Evolutionary conservation across 2,113 vertebrate species (phyloP).

Genomic region (Alces alces): DNA sequence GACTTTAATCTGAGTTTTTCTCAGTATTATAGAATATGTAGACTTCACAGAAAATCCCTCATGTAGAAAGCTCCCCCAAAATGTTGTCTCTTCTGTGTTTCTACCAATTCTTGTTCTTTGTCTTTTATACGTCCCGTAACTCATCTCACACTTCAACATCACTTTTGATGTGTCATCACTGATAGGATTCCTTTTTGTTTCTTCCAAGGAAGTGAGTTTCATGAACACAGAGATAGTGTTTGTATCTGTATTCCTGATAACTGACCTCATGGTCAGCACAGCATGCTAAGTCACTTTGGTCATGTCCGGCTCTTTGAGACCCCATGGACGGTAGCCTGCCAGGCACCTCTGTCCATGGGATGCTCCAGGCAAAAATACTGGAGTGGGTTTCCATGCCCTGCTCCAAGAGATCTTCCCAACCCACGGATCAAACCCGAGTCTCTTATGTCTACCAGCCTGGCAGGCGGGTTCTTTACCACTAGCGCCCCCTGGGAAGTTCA

Average conservation of each 20-base stretch:
- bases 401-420: background rate
- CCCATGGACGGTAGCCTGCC: fast-evolving
- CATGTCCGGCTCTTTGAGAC: background rate
- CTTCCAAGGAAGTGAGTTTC: background rate
- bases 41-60: background rate
- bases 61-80: background rate
- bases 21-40: background rate
- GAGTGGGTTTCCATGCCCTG: background rate
- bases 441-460: background rate
- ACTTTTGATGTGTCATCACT: background rate
- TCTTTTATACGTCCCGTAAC: fast-evolving
- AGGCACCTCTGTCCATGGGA: background rate
- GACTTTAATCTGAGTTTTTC: background rate
- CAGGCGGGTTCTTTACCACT: background rate
- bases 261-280: background rate
- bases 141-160: background rate
- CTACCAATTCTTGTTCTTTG: background rate
- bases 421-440: background rate
- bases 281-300: background rate
- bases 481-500: background rate
- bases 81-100: background rate
- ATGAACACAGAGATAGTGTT: background rate
- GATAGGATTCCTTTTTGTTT: background rate
- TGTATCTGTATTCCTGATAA: background rate
- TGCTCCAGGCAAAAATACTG: background rate